These are phyloP conservation scores for Heliconius aoede DNA, from an alignment of 2,888 invertebrate species.

Conservation along the genomic window DNA sequence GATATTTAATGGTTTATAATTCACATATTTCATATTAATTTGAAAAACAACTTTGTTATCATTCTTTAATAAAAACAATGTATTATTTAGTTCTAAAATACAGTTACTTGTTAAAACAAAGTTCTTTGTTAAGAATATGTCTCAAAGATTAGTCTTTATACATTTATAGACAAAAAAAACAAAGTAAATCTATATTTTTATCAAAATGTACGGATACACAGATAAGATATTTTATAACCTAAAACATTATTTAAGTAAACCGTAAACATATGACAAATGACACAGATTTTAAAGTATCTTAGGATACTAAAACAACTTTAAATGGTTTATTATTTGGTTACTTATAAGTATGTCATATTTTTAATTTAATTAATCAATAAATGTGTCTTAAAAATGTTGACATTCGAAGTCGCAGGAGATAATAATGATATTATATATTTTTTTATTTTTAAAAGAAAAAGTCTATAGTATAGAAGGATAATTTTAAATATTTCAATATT, in stretches of 20 bases:
- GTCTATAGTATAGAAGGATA: background rate
- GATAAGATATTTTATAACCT: slow-evolving; percentile 37
- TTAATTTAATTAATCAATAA: slow-evolving; percentile 54
- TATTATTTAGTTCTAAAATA: background rate
- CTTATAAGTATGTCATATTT: slow-evolving; percentile 4
- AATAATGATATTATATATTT: background rate
- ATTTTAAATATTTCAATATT: background rate
- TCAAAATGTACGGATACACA: background rate
- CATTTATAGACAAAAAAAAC: background rate
- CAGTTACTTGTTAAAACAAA: slow-evolving; percentile 8
- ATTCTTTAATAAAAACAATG: background rate
- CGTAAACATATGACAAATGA: background rate
- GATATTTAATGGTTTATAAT: no score
- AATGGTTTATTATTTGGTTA: slow-evolving; percentile 16
- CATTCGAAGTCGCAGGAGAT: slow-evolving; percentile 30
- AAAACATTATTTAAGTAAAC: slow-evolving; percentile 10
- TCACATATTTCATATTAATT: no score
- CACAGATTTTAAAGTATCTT: background rate
- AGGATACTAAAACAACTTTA: background rate
- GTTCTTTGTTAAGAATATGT: slow-evolving; percentile 22
- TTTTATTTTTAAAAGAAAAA: background rate
- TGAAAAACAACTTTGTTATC: no score
- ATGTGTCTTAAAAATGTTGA: slow-evolving; percentile 53
- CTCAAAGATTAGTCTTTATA: background rate
- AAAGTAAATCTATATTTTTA: background rate